These are phyloP conservation scores for Hyalella azteca DNA, from an alignment of 2,888 invertebrate genomes.

Conservation along the genomic window DNA sequence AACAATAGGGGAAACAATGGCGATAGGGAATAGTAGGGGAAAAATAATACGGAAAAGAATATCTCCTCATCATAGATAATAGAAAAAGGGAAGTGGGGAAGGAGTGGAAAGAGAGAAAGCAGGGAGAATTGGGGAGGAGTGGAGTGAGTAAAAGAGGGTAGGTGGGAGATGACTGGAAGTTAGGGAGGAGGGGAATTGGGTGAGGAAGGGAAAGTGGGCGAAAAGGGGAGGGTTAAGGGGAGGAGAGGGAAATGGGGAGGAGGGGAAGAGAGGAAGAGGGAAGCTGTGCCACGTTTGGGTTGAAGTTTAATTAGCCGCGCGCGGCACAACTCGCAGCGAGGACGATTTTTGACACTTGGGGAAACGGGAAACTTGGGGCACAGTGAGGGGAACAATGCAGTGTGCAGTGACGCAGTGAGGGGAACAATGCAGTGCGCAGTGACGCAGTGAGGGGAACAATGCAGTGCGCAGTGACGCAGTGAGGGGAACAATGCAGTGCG, in stretches of 20 bases:
- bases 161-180: background rate
- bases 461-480: background rate
- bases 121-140: background rate
- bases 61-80: too few relatives aligned
- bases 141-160: too few relatives aligned
- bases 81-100: background rate
- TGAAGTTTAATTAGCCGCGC: conserved; percentile 14
- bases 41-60: background rate
- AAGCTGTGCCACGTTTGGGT: background rate
- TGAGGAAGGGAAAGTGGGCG: background rate
- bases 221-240: background rate
- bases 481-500: too few relatives aligned
- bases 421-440: background rate
- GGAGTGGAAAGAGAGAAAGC: background rate
- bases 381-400: background rate
- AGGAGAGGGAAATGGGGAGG: background rate
- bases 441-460: background rate
- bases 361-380: background rate
- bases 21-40: background rate
- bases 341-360: conserved; percentile 2
- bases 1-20: background rate
- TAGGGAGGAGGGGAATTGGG: background rate
- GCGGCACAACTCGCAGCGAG: background rate
- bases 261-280: background rate
- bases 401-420: background rate